phyloP scores from a whole-genome alignment of 2,888 invertebrate genomes.

The Dusona sp. region DNA sequence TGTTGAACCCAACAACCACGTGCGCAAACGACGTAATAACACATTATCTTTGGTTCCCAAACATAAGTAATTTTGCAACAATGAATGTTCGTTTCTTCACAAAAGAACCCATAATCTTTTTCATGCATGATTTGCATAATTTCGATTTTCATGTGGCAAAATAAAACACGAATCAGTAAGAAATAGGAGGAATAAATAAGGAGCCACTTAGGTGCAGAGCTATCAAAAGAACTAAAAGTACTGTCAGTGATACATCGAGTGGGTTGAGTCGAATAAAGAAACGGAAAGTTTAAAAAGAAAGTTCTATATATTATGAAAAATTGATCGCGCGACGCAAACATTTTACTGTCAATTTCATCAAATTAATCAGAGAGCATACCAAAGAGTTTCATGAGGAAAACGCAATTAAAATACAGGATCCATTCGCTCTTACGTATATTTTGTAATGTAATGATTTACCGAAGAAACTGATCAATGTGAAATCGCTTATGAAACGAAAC shows the following conservation, averaged over 20 bases:
- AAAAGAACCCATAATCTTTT: slow-evolving; percentile 26
- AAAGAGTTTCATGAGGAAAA: neutral
- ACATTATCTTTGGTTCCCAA: neutral
- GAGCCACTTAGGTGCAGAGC: neutral
- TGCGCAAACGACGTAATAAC: slow-evolving; percentile 30
- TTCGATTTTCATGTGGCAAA: slow-evolving; percentile 20
- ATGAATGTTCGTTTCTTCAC: slow-evolving; percentile 12
- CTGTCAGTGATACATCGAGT: slow-evolving; percentile 14
- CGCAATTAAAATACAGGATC: neutral
- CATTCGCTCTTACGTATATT: neutral
- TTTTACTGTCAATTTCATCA: neutral
- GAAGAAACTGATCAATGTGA: neutral
- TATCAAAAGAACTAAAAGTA: neutral
- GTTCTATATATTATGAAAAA: too few relatives aligned
- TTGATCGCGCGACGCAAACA: neutral
- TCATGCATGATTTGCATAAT: slow-evolving; percentile 37
- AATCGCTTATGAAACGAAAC: neutral
- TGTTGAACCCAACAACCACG: slow-evolving; percentile 18
- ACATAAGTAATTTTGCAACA: slow-evolving; percentile 18
- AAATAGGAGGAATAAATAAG: slow-evolving; percentile 23
- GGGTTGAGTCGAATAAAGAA: neutral
- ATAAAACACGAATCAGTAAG: slow-evolving; percentile 9
- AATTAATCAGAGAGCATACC: neutral
- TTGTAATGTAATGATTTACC: neutral
- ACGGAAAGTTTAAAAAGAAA: neutral